Conservation (phyloP, 2,888 invertebrate species). For the Eledone cirrhosa region DNA sequence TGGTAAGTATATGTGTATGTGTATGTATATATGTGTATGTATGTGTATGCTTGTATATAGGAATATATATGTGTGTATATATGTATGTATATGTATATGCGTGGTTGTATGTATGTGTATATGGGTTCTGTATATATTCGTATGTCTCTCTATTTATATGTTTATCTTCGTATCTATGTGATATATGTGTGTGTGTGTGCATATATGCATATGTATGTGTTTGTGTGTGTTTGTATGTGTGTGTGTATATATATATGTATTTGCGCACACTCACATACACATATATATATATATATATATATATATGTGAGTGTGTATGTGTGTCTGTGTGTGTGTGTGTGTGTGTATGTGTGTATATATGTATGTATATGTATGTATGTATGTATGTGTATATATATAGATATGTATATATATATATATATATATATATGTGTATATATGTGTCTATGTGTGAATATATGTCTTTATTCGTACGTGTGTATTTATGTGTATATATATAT, state of each 20-base stretch:
- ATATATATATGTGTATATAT: too few relatives aligned
- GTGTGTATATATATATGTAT: slow-evolving; percentile 5
- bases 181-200: background rate
- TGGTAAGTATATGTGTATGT: background rate
- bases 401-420: too few relatives aligned
- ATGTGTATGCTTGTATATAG: background rate
- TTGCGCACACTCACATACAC: background rate
- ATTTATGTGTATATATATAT: too few relatives aligned
- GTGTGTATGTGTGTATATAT: slow-evolving; percentile 1
- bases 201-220: slow-evolving; percentile 1
- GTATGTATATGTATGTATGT: slow-evolving; percentile 9
- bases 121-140: too few relatives aligned
- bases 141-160: too few relatives aligned
- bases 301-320: background rate
- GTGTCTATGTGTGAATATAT: too few relatives aligned
- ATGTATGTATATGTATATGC: too few relatives aligned
- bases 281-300: slow-evolving; percentile 19
- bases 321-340: background rate
- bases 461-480: too few relatives aligned
- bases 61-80: too few relatives aligned
- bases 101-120: too few relatives aligned
- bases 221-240: background rate
- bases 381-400: slow-evolving; percentile 12
- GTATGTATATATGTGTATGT: background rate
- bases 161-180: too few relatives aligned